Evolutionary conservation across 2,113 vertebrate genomes (phyloP), one percentile per base, ranked within the genome.

Genomic region (Danio rerio): DNA sequence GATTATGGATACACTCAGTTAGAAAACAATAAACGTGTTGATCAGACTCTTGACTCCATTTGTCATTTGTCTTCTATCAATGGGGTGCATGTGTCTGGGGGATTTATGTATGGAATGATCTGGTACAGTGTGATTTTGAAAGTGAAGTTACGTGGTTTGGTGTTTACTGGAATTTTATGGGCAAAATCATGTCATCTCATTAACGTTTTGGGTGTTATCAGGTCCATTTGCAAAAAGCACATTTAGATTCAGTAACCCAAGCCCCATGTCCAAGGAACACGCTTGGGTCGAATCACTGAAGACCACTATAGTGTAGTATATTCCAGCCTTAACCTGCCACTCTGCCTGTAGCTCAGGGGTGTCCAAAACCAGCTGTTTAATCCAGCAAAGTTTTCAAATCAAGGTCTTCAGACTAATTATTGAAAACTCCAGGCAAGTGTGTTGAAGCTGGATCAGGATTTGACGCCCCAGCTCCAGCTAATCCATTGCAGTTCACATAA

Each of bases 261-360:
- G 31, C 31, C 31, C 31, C 31, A 31, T 31, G 31, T 31, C 31
- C 31, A 31, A 31, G 31, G 31, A 31, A 31, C 31, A 31, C 3
- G 31, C 31, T 31, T 31, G 31, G 31, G 31, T 31, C 31, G 31
- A 31, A 31, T 31, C 31, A 31, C 1, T 31, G 31, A 31, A 3
- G 31, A 31, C 31, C 31, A 2, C 31, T 31, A 31, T 31, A 2
- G 56, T 20, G 56, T 9, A 10, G 59, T 62, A 18, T 62, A 62
- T 62, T 69, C 66, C 66, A 69, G 66, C 66, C n/a, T 49, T 49
- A 61, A 76, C 10, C 73, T 76, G 55, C 7, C n/a, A 59, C 59
- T 61, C 42, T 5, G 11, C 42, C 18, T 47, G 3, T 52, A 11
- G 49, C 49, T 52, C 49, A 52, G 49, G 5, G 11, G 49, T 52